phyloP scores from a whole-genome alignment of 2,113 vertebrate species.

The Origma solitaria region DNA sequence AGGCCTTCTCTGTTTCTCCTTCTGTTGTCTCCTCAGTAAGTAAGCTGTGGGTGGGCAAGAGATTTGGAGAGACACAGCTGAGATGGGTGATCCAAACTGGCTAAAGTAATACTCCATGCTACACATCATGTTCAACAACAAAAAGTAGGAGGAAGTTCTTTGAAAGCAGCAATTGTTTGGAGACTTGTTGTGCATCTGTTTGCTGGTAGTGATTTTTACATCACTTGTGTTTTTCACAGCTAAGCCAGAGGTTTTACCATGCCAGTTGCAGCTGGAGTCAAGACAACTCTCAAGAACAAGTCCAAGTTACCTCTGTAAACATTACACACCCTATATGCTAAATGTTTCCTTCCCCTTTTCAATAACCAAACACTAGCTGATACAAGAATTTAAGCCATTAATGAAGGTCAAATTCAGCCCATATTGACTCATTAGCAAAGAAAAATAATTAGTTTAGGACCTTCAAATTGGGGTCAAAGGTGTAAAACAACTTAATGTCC shows the following conservation, averaged over 20 bases:
- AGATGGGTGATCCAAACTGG: rapidly evolving
- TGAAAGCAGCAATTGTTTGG: not conserved
- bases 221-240: not conserved
- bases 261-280: not conserved
- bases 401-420: slow-evolving; percentile 49
- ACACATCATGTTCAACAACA: not conserved
- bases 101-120: not conserved
- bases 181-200: not conserved
- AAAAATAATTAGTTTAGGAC: slow-evolving; percentile 61
- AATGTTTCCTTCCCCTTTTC: not conserved
- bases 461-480: slow-evolving; percentile 54
- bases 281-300: not conserved
- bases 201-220: not conserved
- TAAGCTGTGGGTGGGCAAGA: rapidly evolving
- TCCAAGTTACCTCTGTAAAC: not conserved
- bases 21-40: not conserved
- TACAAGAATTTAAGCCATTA: slow-evolving; percentile 4
- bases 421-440: slow-evolving; percentile 58
- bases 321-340: not conserved
- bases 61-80: not conserved
- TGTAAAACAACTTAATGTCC: slow-evolving; percentile 53
- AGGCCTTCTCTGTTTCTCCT: not conserved
- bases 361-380: not conserved
- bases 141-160: not conserved
- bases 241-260: not conserved